A percentile compares a stretch with the other conserved stretches of the same genome.
Conservation (phyloP, 2,113 vertebrate genomes). For the Microcebus ravelobensis region DNA sequence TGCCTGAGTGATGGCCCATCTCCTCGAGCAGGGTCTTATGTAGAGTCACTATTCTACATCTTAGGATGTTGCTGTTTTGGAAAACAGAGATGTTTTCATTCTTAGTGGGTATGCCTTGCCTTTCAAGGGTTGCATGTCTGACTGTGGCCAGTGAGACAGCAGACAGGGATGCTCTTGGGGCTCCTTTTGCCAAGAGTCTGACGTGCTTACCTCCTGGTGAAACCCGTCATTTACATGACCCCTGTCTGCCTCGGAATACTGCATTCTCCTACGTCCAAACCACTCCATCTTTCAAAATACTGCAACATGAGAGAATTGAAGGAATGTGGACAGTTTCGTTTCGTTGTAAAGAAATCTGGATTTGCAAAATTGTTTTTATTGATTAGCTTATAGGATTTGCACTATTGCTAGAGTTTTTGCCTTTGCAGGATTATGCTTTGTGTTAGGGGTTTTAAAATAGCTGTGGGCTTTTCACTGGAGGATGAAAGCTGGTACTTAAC, state of each 20-base stretch:
- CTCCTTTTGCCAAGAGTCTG: neutral
- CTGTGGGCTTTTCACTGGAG: fast-evolving
- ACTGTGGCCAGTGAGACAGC: neutral
- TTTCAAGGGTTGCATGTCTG: fast-evolving
- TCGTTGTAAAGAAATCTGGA: conserved; percentile 19
- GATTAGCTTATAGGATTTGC: conserved; percentile 32
- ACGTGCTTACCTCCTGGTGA: neutral
- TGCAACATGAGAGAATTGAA: neutral
- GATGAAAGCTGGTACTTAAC: neutral
- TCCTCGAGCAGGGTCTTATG: fast-evolving
- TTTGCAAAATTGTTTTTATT: conserved; percentile 41
- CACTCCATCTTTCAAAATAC: neutral
- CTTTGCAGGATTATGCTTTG: neutral
- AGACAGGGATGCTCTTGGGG: too few relatives aligned
- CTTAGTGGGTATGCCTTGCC: neutral
- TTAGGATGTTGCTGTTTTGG: neutral
- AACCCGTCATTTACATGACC: neutral
- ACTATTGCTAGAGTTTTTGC: neutral
- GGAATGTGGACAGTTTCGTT: neutral
- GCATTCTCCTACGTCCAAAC: fast-evolving
- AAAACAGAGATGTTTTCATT: neutral
- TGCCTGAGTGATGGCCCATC: fast-evolving
- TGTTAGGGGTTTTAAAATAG: neutral
- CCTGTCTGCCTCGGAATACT: neutral
- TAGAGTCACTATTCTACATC: neutral